phyloP scores from a whole-genome alignment of 2,113 vertebrate species.

The Puma concolor region DNA sequence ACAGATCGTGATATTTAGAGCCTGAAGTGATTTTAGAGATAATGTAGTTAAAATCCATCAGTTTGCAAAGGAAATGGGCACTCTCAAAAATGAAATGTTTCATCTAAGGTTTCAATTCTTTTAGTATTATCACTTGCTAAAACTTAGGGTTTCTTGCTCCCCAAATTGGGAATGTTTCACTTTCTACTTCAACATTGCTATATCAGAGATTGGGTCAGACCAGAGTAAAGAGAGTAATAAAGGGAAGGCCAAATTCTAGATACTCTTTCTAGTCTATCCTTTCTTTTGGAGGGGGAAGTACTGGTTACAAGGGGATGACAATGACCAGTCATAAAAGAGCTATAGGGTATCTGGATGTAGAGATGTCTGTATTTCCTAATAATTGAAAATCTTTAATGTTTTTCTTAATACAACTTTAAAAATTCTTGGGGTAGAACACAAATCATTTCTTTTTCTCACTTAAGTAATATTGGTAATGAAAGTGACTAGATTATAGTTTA shows the following conservation, averaged over 20 bases:
- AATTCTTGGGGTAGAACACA: not conserved
- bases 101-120: not conserved
- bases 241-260: not conserved
- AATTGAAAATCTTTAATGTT: not conserved
- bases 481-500: not conserved
- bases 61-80: slow-evolving; percentile 23
- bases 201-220: not conserved
- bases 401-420: not conserved
- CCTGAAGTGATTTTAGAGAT: not conserved
- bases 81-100: slow-evolving; percentile 1
- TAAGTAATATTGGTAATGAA: slow-evolving; percentile 21
- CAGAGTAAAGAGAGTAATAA: not conserved
- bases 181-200: not conserved
- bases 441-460: slow-evolving; percentile 6
- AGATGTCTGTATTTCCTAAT: not conserved
- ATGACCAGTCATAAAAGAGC: not conserved
- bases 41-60: slow-evolving; percentile 4
- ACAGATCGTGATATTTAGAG: slow-evolving; percentile 21
- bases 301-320: not conserved
- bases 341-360: not conserved
- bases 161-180: not conserved
- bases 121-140: not conserved
- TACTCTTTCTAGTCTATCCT: not conserved
- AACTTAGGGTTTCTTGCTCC: slow-evolving; percentile 4
- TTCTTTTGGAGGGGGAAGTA: not conserved